These are phyloP conservation scores for Oxyura jamaicensis DNA, from an alignment of 2,113 vertebrate genomes.

Conservation along the genomic window DNA sequence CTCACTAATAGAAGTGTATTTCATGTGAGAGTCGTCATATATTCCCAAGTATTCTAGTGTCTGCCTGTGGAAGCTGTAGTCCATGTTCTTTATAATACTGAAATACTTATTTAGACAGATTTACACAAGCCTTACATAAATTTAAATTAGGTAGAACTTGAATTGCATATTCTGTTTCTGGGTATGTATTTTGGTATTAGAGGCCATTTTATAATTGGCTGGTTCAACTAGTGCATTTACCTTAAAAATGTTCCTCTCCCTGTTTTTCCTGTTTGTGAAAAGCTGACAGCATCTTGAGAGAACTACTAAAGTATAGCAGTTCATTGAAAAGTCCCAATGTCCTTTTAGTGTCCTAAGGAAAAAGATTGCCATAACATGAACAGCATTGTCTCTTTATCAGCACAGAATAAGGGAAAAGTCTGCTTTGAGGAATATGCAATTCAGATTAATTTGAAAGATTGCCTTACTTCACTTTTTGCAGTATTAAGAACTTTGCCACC, in stretches of 20 bases:
- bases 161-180: rapidly evolving
- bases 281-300: not conserved
- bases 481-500: constrained; percentile 49
- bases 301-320: not conserved
- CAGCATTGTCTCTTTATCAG: not conserved
- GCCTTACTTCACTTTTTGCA: constrained; percentile 1
- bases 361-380: not conserved
- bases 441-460: constrained; percentile 45
- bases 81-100: not conserved
- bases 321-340: not conserved
- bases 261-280: not conserved
- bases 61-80: not conserved
- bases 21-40: not conserved
- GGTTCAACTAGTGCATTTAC: not conserved
- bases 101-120: not conserved
- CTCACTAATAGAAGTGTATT: not conserved
- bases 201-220: not conserved
- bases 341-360: not conserved
- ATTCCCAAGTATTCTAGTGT: not conserved
- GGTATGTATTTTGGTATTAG: rapidly evolving
- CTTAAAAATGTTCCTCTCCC: not conserved
- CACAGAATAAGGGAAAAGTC: constrained; percentile 2
- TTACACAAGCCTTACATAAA: not conserved
- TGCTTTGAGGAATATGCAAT: constrained; percentile 21
- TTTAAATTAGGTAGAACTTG: not conserved